Evolutionary conservation across 2,797 vertebrate genomes (phyloP), one percentile per base, ranked within the genome.

Genomic region (Rhabdophis nuchalis): DNA sequence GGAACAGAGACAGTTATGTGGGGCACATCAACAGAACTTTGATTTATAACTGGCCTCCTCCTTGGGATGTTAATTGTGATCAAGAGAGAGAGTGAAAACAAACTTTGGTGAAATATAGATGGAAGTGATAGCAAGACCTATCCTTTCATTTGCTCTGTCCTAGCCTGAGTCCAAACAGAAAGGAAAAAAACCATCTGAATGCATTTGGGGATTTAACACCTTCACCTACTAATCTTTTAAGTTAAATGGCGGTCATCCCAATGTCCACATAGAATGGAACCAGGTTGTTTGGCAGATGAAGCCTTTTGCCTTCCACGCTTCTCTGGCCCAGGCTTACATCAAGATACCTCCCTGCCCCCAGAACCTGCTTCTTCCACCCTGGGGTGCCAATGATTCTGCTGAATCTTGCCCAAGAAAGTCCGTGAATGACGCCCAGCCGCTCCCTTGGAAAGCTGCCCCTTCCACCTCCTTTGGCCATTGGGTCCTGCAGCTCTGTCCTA

Each of bases 1-100:
- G 93, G 93, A 56, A 54, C 92, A 36, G 14, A 36, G 41, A 56
- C 56, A 52, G 52, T 29, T 64, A 23, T 60, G 56, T 46, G 90
- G 95, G 91, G 95, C 94, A 95, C 97, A 95, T 95, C 95, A 96
- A 96, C 95, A 96, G 95, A 96, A 97, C 95, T 97, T 97, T 97
- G 97, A 97, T 98, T 97, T 97, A 97, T 96, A 91, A 77, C 89
- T 36, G 60, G 93, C 58, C 95, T 95, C 93, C 94, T 96, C 92
- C 95, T 97, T 58, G 93, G 92, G 97, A 91, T 96, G 97, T 95
- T 96, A 96, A 96, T 97, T 96, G 97, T 92, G 88, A 93, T 89
- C 94, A 16, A 36, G 9, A 14, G 96, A 56, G 96, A 95, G 6
- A 90, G 94, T 89, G 96, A 95, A 96, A 95, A 96, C 93, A 96